phyloP scores from a whole-genome alignment of 2,113 vertebrate species.

The Rutilus rutilus region DNA sequence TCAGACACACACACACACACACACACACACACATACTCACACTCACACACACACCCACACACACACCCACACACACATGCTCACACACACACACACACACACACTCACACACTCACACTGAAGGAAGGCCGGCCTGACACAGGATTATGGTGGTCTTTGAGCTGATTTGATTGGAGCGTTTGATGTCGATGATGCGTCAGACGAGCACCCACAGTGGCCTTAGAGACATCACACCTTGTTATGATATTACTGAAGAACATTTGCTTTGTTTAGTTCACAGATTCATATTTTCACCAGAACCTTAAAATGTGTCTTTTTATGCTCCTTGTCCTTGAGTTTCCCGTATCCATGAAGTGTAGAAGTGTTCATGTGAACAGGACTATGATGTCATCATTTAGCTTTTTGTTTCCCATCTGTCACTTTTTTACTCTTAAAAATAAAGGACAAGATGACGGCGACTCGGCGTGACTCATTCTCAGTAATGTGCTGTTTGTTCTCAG shows the following conservation, averaged over 20 bases:
- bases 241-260: background rate
- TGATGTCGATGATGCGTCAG: slow-evolving; percentile 25
- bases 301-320: slow-evolving; percentile 51
- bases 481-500: background rate
- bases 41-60: too few species aligned
- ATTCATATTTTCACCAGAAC: slow-evolving; percentile 55
- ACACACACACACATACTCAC: background rate
- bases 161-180: background rate
- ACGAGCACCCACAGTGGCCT: slow-evolving; percentile 53
- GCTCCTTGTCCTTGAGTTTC: background rate
- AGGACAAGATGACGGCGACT: background rate
- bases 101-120: background rate
- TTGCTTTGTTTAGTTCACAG: background rate
- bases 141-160: background rate
- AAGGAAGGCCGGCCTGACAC: background rate
- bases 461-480: background rate
- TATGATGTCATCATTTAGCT: background rate
- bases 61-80: background rate
- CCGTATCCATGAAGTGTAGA: background rate
- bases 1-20: background rate
- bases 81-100: background rate
- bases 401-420: slow-evolving; percentile 1
- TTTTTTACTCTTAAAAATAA: slow-evolving; percentile 35
- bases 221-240: slow-evolving; percentile 37
- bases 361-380: background rate